Evolutionary conservation across 2,113 vertebrate species (phyloP).

Genomic region (Tachycineta bicolor): DNA sequence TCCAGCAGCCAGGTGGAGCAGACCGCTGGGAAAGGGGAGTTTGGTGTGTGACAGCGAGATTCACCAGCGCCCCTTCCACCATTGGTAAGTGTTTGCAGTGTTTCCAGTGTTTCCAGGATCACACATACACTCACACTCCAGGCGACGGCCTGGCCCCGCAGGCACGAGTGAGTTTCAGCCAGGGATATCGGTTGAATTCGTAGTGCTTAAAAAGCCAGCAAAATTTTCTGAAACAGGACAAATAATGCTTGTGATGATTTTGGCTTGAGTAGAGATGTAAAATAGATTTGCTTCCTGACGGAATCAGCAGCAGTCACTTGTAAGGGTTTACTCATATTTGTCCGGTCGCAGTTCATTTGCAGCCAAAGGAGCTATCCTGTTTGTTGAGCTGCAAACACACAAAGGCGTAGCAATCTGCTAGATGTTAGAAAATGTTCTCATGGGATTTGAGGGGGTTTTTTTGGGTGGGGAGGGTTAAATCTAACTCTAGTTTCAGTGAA

Average conservation of each 20-base stretch:
- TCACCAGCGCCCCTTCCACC: background rate
- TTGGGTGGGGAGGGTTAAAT: background rate
- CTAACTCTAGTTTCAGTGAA: background rate
- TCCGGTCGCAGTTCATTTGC: background rate
- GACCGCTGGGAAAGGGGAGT: background rate
- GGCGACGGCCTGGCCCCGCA: background rate
- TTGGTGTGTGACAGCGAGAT: accelerated
- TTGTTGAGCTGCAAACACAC: background rate
- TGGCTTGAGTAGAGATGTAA: background rate
- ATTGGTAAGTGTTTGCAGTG: background rate
- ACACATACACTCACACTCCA: background rate
- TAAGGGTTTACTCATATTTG: background rate
- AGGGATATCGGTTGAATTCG: background rate
- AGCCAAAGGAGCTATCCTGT: background rate
- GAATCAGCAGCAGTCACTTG: background rate
- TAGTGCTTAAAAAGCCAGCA: background rate
- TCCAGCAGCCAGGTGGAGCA: background rate
- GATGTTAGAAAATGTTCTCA: background rate
- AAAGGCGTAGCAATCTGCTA: background rate
- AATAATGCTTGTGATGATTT: background rate
- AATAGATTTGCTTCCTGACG: background rate
- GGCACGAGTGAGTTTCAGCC: background rate
- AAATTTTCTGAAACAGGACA: background rate
- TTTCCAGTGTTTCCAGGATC: background rate
- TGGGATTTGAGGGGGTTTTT: background rate